Evolutionary conservation across 1,140 invertebrate genomes (phyloP).

Genomic region (Formica exsecta): DNA sequence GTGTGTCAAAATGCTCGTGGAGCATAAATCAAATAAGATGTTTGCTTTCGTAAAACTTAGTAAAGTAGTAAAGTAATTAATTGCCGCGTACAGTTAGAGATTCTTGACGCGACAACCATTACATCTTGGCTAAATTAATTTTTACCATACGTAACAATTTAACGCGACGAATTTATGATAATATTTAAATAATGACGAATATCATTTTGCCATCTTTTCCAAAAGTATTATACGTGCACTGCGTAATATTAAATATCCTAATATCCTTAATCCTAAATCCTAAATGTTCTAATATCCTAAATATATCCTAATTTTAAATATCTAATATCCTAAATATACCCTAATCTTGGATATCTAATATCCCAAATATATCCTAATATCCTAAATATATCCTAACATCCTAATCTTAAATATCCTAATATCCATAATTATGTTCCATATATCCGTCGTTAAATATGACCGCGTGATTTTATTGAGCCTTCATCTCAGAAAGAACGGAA

Average conservation of each 20-base stretch:
- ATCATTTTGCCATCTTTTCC: not conserved
- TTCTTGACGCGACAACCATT: not conserved
- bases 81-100: not conserved
- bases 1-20: slow-evolving; percentile 9
- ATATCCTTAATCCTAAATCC: no score
- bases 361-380: no score
- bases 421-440: no score
- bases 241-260: not conserved
- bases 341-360: not conserved
- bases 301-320: no score
- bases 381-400: not conserved
- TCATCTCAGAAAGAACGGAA: not conserved
- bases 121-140: slow-evolving; percentile 23
- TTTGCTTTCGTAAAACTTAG: slow-evolving; percentile 25
- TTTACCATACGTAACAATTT: not conserved
- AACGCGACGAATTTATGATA: not conserved
- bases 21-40: slow-evolving; percentile 34
- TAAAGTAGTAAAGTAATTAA: slow-evolving; percentile 34
- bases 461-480: not conserved
- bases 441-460: not conserved
- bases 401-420: no score
- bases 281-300: no score
- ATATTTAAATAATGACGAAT: not conserved
- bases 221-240: not conserved
- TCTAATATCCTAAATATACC: no score